Evolutionary conservation across 64 coral and sea anemone genomes (phyloP).

Genomic region (Actinia equina): DNA sequence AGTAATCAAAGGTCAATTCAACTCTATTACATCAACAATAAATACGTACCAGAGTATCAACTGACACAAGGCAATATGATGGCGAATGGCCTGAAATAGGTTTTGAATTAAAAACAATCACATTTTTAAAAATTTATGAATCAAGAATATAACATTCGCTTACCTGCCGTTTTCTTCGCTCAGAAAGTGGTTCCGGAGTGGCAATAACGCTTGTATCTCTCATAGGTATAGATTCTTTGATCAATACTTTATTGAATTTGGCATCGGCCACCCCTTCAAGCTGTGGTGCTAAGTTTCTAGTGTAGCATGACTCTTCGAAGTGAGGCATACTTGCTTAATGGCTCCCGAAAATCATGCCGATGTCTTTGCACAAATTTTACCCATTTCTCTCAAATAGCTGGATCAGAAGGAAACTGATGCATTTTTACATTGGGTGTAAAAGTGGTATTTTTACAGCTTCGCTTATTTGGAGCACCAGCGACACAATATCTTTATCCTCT

Average conservation of each 20-base stretch:
- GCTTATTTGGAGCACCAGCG: slow-evolving; percentile 42
- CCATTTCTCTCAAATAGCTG: slow-evolving; percentile 15
- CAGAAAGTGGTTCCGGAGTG: background rate
- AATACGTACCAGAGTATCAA: too few relatives aligned
- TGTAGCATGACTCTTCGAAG: background rate
- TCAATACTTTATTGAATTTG: slow-evolving; percentile 20
- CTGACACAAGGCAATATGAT: too few relatives aligned
- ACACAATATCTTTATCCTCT: slow-evolving; percentile 28
- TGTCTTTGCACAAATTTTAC: slow-evolving; percentile 3
- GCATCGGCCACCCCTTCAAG: background rate
- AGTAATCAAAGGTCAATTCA: too few relatives aligned
- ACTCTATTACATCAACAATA: too few relatives aligned
- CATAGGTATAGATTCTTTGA: slow-evolving; percentile 15
- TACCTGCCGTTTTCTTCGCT: slow-evolving; percentile 40
- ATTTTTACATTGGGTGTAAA: slow-evolving; percentile 20
- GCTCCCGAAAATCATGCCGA: background rate
- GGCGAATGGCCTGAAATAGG: too few relatives aligned
- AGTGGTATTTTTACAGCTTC: slow-evolving; percentile 17
- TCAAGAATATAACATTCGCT: background rate
- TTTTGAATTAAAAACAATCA: too few relatives aligned
- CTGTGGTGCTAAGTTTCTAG: background rate
- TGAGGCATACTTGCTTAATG: background rate
- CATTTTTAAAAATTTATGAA: too few relatives aligned
- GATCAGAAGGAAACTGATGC: slow-evolving; percentile 40
- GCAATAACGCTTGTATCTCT: background rate